A percentile compares a stretch with the other conserved stretches of the same genome.
These are phyloP conservation scores for Drosophila bipectinata DNA, from an alignment of 1,140 invertebrate species.

Conservation along the genomic window DNA sequence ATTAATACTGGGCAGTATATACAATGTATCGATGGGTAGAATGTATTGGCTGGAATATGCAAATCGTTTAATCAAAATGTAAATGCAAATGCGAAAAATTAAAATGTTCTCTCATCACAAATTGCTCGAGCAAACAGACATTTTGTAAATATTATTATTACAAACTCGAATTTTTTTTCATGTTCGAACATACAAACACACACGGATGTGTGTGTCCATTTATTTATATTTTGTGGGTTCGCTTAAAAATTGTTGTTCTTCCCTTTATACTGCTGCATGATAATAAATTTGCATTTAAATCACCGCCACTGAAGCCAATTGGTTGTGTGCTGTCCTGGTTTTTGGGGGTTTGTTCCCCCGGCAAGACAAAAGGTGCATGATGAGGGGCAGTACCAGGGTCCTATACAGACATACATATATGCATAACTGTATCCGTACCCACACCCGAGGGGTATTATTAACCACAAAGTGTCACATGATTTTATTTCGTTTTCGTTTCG, in stretches of 20 bases:
- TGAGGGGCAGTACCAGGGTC: background rate
- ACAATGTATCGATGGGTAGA: too few species aligned
- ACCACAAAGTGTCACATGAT: constrained; percentile 82
- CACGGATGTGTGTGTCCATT: constrained; percentile 34
- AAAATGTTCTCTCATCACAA: constrained; percentile 70
- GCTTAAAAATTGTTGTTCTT: constrained; percentile 49
- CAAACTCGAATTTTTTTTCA: constrained; percentile 47
- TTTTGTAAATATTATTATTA: constrained; percentile 82
- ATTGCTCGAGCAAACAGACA: constrained; percentile 65
- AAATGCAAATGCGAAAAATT: constrained; percentile 75
- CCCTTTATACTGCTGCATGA: constrained; percentile 70
- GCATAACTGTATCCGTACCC: constrained; percentile 30
- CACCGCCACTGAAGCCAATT: constrained; percentile 62
- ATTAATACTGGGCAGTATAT: constrained; percentile 24
- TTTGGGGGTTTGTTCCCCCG: constrained; percentile 30
- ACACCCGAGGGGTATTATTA: constrained; percentile 60
- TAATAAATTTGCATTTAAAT: constrained; percentile 83
- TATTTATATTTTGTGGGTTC: constrained; percentile 55
- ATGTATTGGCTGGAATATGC: constrained; percentile 41
- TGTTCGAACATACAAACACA: background rate
- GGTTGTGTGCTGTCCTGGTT: constrained; percentile 42
- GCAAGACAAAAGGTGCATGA: constrained; percentile 31
- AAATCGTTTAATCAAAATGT: constrained; percentile 80
- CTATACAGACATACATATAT: constrained; percentile 10
- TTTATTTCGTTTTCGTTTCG: constrained; percentile 64